Evolutionary conservation across 2,113 vertebrate species (phyloP).

Genomic region (Arizona elegans): DNA sequence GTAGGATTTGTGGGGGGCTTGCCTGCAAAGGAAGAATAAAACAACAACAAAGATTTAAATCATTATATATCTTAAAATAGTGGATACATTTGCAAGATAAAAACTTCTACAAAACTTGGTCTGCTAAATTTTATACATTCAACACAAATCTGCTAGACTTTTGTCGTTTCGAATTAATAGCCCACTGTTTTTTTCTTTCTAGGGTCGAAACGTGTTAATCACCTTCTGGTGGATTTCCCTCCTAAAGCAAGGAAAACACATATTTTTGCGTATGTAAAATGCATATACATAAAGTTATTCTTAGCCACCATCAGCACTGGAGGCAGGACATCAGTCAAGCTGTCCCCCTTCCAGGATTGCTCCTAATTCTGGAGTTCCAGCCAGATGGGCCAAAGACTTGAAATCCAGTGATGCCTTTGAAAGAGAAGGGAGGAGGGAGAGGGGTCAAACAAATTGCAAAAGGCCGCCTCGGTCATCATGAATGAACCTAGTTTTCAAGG

Average conservation of each 20-base stretch:
- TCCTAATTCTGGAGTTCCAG: neutral
- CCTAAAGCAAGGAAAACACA: neutral
- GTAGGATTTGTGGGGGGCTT: neutral
- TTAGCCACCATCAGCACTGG: neutral
- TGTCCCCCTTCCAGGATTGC: neutral
- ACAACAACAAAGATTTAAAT: neutral
- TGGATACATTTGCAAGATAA: neutral
- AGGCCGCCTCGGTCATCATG: constrained; percentile 34
- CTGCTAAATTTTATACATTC: neutral
- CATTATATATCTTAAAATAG: neutral
- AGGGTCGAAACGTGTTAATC: constrained; percentile 22
- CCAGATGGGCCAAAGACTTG: neutral
- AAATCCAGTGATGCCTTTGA: constrained; percentile 21
- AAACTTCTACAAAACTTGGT: neutral
- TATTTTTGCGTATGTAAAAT: neutral
- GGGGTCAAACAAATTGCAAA: constrained; percentile 24
- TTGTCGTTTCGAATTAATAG: constrained; percentile 7
- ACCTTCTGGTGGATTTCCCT: neutral
- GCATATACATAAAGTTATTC: neutral
- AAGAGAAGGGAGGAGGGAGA: neutral
- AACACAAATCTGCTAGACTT: constrained; percentile 39
- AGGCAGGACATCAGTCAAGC: neutral
- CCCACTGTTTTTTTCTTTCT: constrained; percentile 36
- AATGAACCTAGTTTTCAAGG: constrained; percentile 25
- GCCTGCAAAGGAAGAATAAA: neutral